These are phyloP conservation scores for Leptobrachium ailaonicum DNA, from an alignment of 2,113 vertebrate species.

Conservation along the genomic window DNA sequence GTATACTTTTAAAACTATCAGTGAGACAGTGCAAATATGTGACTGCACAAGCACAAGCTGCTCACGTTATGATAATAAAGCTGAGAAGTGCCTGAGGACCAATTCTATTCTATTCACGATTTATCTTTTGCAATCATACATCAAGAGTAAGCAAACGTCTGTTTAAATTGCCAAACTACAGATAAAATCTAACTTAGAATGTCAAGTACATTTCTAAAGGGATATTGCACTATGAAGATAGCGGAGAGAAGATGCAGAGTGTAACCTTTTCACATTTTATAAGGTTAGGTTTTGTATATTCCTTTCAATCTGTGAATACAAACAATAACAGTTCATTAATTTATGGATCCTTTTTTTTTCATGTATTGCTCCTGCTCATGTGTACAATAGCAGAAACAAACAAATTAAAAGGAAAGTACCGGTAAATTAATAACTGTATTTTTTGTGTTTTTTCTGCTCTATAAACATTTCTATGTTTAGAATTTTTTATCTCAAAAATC, in stretches of 20 bases:
- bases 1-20: too few species aligned
- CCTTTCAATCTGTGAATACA: not conserved
- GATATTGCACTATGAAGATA: not conserved
- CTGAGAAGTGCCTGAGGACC: not conserved
- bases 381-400: too few species aligned
- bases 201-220: conserved; percentile 6
- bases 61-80: not conserved
- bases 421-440: too few species aligned
- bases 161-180: not conserved
- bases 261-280: conserved; percentile 19
- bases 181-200: conserved; percentile 9
- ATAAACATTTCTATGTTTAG: too few species aligned
- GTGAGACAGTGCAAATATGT: too few species aligned
- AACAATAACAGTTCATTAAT: conserved; percentile 7
- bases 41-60: not conserved
- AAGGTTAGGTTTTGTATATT: not conserved
- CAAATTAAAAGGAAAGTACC: too few species aligned
- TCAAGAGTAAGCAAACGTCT: not conserved
- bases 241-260: not conserved
- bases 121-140: conserved; percentile 4
- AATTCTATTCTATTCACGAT: conserved; percentile 9
- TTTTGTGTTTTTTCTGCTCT: too few species aligned
- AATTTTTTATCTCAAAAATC: too few species aligned
- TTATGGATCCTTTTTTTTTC: not conserved
- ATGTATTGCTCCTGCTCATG: too few species aligned